Conservation (phyloP, 2,888 invertebrate species). For the Trichopoda pennipes region DNA sequence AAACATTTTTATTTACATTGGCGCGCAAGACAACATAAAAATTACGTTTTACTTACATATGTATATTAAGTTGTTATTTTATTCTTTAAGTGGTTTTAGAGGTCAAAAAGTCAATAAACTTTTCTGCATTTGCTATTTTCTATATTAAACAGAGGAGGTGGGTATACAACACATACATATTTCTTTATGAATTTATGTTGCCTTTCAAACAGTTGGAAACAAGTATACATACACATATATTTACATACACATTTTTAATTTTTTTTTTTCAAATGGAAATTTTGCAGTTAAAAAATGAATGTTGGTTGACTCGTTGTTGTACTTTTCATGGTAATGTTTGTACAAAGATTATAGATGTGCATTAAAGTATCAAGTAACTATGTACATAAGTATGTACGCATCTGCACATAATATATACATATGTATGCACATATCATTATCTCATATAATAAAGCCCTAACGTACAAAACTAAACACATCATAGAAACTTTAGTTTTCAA, state of each 20-base stretch:
- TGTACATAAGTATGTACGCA: neutral
- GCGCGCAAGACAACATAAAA: neutral
- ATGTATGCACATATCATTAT: neutral
- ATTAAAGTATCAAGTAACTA: slow-evolving; percentile 23
- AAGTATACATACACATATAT: too few relatives aligned
- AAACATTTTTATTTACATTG: neutral
- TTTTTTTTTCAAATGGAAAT: slow-evolving; percentile 18
- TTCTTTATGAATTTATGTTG: slow-evolving; percentile 35
- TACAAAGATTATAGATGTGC: slow-evolving; percentile 49
- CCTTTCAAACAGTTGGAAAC: slow-evolving; percentile 32
- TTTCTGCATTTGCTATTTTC: slow-evolving; percentile 52
- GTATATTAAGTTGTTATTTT: neutral
- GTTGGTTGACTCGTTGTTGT: slow-evolving; percentile 21
- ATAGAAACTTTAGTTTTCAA: too few relatives aligned
- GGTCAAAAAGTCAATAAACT: slow-evolving; percentile 69
- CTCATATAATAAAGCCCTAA: too few relatives aligned
- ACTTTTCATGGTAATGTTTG: slow-evolving; percentile 11
- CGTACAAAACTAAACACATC: too few relatives aligned
- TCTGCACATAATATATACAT: neutral
- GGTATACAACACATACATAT: slow-evolving; percentile 13
- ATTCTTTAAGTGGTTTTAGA: slow-evolving; percentile 59
- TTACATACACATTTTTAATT: too few relatives aligned
- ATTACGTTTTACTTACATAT: slow-evolving; percentile 15
- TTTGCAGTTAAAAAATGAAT: slow-evolving; percentile 33
- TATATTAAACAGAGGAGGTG: slow-evolving; percentile 35